phyloP scores from a whole-genome alignment of 2,113 vertebrate genomes.

The Asarcornis scutulata region DNA sequence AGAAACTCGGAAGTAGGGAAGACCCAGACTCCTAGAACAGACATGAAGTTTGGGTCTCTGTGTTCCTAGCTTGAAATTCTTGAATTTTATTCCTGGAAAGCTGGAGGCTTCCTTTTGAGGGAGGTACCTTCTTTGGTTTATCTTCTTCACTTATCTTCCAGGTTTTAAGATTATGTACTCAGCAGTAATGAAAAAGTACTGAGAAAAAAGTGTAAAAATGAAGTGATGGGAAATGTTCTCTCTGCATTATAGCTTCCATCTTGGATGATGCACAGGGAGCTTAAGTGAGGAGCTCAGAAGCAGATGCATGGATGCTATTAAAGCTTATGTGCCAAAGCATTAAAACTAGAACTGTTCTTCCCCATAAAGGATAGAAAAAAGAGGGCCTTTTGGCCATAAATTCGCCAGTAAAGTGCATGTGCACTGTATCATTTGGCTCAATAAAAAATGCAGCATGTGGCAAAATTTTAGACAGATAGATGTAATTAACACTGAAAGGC shows the following conservation, averaged over 20 bases:
- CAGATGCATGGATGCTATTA: constrained; percentile 53
- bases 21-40: not conserved
- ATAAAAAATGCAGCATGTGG: constrained; percentile 53
- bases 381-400: constrained; percentile 14
- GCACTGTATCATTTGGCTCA: constrained; percentile 45
- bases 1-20: not conserved
- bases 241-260: not conserved
- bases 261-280: not conserved
- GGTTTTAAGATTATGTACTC: not conserved
- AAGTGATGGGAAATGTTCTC: not conserved
- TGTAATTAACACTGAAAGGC: constrained; percentile 65
- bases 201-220: not conserved
- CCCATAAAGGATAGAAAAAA: constrained; percentile 35
- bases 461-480: constrained; percentile 65
- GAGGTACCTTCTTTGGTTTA: not conserved
- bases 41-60: not conserved
- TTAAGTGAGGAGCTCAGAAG: constrained; percentile 17
- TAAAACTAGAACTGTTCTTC: constrained; percentile 39
- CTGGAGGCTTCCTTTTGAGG: not conserved
- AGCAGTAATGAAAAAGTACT: not conserved
- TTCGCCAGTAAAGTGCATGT: constrained; percentile 8
- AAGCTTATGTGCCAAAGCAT: constrained; percentile 36
- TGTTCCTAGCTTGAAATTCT: not conserved
- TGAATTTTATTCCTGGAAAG: not conserved
- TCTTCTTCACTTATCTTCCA: not conserved